Evolutionary conservation across 2,888 invertebrate species (phyloP).

Genomic region (Gandaritis pyraliata): DNA sequence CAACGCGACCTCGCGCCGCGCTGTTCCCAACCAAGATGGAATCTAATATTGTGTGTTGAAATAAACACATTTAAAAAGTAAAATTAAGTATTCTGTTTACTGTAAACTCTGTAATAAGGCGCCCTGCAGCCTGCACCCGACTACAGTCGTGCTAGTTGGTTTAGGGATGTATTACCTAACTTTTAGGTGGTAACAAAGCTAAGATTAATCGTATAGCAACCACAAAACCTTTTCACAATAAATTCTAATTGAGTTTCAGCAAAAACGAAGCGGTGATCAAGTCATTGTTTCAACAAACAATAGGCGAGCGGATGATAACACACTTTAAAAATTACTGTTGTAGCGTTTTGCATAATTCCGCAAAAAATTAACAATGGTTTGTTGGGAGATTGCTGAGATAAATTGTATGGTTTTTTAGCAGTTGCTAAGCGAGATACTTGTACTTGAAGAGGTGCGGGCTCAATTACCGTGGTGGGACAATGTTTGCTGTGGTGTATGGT

Average conservation of each 20-base stretch:
- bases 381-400: constrained; percentile 30
- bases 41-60: background rate
- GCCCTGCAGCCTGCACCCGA: too few relatives aligned
- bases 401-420: constrained; percentile 28
- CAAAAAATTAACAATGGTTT: constrained; percentile 39
- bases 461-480: too few relatives aligned
- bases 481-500: too few relatives aligned
- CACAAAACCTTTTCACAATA: constrained; percentile 23
- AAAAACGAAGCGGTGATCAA: constrained; percentile 32
- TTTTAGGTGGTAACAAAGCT: too few relatives aligned
- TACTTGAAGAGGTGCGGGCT: background rate
- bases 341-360: constrained; percentile 37
- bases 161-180: too few relatives aligned
- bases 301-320: constrained; percentile 32
- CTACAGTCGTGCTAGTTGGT: too few relatives aligned
- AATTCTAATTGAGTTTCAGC: constrained; percentile 38
- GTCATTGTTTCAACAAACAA: constrained; percentile 39
- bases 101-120: too few relatives aligned
- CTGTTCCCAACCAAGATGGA: constrained; percentile 6
- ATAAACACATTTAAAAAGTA: background rate
- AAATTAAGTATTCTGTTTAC: too few relatives aligned
- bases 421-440: constrained; percentile 25
- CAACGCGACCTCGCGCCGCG: constrained; percentile 9
- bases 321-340: constrained; percentile 20
- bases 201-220: background rate